A percentile compares a stretch with the other conserved stretches of the same genome.
Conservation (phyloP, 1,140 invertebrate species). For the Neodiprion lecontei region DNA sequence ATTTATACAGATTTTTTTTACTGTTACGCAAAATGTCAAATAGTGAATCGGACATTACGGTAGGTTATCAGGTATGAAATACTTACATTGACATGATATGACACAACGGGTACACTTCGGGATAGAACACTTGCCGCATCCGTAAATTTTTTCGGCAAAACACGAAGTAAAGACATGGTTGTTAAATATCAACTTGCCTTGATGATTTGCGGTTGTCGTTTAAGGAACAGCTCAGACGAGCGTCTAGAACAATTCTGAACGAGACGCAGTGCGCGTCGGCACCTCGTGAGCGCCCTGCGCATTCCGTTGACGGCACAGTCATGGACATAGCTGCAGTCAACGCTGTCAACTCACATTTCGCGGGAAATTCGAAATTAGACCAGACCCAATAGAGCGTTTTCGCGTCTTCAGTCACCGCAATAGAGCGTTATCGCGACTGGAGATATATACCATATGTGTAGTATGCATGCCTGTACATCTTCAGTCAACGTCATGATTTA, state of each 20-base stretch:
- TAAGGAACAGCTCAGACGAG: neutral
- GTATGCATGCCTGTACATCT: too few species aligned
- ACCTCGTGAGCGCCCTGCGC: too few species aligned
- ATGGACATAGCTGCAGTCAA: too few species aligned
- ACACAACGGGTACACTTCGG: slow-evolving; percentile 47
- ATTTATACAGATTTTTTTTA: neutral
- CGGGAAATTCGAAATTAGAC: too few species aligned
- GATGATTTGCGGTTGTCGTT: slow-evolving; percentile 11
- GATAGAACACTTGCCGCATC: slow-evolving; percentile 45
- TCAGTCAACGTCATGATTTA: too few species aligned
- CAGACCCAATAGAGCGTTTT: too few species aligned
- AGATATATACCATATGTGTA: too few species aligned
- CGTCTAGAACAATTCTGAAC: neutral
- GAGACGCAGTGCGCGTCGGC: neutral
- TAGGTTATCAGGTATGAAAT: slow-evolving; percentile 9
- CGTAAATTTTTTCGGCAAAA: slow-evolving; percentile 45
- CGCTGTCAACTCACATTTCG: neutral
- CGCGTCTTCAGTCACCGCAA: too few species aligned
- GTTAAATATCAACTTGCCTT: slow-evolving; percentile 13
- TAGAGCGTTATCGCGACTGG: too few species aligned
- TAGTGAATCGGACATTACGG: neutral
- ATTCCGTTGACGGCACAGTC: too few species aligned
- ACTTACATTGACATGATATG: slow-evolving; percentile 62
- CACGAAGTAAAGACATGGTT: slow-evolving; percentile 51
- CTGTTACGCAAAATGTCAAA: slow-evolving; percentile 23